These are phyloP conservation scores for Philereme vetulata DNA, from an alignment of 2,888 invertebrate species.

Conservation along the genomic window DNA sequence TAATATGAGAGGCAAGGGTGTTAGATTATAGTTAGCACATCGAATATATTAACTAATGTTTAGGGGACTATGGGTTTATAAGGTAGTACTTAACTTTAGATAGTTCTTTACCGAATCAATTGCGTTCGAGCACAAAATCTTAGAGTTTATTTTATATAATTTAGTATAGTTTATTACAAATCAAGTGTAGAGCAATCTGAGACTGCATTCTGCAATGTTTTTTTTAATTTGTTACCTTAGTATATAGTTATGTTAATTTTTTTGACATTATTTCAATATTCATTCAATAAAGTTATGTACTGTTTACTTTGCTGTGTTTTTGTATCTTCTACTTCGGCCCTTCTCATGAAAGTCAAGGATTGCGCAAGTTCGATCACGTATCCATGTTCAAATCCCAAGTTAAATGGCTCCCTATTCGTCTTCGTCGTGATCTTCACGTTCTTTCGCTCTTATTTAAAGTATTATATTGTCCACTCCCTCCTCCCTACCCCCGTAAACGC, in stretches of 20 bases:
- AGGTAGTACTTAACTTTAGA: constrained; percentile 18
- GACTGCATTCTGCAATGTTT: constrained; percentile 32
- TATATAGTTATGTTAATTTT: constrained; percentile 54
- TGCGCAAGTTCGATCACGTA: no score
- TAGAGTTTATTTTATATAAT: constrained; percentile 9
- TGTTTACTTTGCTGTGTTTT: constrained; percentile 41
- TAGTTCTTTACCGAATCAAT: constrained; percentile 38
- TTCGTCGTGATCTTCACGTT: no score
- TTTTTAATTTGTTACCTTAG: constrained; percentile 39
- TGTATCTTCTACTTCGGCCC: neutral
- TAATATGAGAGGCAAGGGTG: neutral
- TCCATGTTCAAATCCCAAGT: no score
- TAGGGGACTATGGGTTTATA: constrained; percentile 30
- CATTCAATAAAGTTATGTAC: constrained; percentile 57
- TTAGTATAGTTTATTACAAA: constrained; percentile 18
- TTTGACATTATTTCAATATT: constrained; percentile 46
- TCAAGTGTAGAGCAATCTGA: constrained; percentile 28
- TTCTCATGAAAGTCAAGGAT: no score
- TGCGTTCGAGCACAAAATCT: constrained; percentile 26
- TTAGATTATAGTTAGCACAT: constrained; percentile 21
- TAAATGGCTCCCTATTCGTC: no score
- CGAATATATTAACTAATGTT: constrained; percentile 29
- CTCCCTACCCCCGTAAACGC: no score
- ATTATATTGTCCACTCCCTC: no score
- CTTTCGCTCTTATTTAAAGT: no score